Percentiles rank a stretch among this genome's conserved stretches.
These are phyloP conservation scores for Andrena dorsata DNA, from an alignment of 2,888 invertebrate genomes.

Conservation along the genomic window DNA sequence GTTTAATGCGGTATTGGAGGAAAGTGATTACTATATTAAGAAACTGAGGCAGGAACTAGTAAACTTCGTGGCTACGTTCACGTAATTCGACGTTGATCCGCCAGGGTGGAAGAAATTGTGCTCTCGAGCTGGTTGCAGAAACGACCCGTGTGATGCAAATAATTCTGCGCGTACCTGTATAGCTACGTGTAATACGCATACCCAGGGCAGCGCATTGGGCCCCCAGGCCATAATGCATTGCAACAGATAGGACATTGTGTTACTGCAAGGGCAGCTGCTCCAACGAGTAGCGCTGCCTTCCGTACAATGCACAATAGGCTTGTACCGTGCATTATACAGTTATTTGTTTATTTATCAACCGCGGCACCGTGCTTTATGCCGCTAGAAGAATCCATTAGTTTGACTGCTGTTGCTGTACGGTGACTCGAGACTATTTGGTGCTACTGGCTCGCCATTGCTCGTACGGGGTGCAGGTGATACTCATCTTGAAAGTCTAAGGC, in stretches of 20 bases:
- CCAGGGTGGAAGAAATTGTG: not conserved
- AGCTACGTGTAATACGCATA: conserved; percentile 45
- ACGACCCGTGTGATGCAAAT: conserved; percentile 59
- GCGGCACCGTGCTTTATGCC: conserved; percentile 35
- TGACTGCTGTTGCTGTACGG: conserved; percentile 8
- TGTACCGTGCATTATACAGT: conserved; percentile 63
- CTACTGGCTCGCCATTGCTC: not conserved
- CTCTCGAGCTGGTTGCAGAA: conserved; percentile 25
- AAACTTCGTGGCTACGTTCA: no score
- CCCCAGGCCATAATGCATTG: conserved; percentile 62
- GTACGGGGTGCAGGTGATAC: no score
- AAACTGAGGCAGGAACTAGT: no score
- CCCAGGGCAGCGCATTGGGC: conserved; percentile 28
- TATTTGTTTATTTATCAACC: conserved; percentile 74
- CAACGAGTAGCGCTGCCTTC: conserved; percentile 44
- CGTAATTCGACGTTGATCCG: no score
- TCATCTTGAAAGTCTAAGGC: no score
- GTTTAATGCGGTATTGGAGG: no score
- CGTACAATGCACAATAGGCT: conserved; percentile 72
- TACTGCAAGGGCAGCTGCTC: conserved; percentile 52
- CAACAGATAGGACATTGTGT: conserved; percentile 72
- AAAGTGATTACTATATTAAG: no score
- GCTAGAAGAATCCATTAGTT: conserved; percentile 43
- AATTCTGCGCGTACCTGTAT: conserved; percentile 53
- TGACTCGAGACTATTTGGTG: not conserved